Evolutionary conservation across 1,140 invertebrate species (phyloP).

Genomic region (Zaprionus camerounensis): DNA sequence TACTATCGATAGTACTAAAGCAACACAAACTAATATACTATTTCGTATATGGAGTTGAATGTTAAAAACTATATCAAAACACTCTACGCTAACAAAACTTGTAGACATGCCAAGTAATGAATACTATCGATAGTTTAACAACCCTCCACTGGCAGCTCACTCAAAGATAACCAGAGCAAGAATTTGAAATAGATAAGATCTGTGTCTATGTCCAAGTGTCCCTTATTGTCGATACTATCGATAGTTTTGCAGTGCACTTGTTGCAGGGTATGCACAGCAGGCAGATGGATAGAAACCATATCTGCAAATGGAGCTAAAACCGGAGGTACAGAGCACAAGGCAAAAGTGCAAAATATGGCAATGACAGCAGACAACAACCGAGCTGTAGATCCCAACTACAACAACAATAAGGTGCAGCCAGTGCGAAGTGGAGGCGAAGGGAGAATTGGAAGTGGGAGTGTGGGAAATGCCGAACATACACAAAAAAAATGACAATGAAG

Average conservation of each 20-base stretch:
- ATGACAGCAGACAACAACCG: constrained; percentile 44
- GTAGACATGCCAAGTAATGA: neutral
- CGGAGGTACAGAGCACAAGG: constrained; percentile 29
- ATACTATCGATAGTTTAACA: neutral
- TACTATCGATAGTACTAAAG: too few relatives aligned
- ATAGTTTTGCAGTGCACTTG: neutral
- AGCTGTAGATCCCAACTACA: neutral
- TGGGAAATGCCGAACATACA: constrained; percentile 6
- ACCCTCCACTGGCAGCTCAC: too few relatives aligned
- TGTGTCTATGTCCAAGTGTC: neutral
- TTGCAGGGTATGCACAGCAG: neutral
- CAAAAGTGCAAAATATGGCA: constrained; percentile 67
- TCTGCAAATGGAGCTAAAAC: constrained; percentile 35
- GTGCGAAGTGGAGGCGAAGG: neutral
- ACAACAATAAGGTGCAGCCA: neutral
- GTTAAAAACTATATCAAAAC: too few relatives aligned
- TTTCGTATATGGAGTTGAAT: too few relatives aligned
- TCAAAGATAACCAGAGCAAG: neutral
- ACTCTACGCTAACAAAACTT: neutral
- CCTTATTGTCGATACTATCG: neutral
- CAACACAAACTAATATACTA: too few relatives aligned
- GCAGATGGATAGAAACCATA: constrained; percentile 1
- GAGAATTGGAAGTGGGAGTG: neutral
- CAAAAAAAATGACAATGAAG: constrained; percentile 44
- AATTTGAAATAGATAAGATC: neutral